A percentile compares a stretch with the other conserved stretches of the same genome.
Conservation (phyloP, 2,888 invertebrate species). For the Thelaira solivaga region DNA sequence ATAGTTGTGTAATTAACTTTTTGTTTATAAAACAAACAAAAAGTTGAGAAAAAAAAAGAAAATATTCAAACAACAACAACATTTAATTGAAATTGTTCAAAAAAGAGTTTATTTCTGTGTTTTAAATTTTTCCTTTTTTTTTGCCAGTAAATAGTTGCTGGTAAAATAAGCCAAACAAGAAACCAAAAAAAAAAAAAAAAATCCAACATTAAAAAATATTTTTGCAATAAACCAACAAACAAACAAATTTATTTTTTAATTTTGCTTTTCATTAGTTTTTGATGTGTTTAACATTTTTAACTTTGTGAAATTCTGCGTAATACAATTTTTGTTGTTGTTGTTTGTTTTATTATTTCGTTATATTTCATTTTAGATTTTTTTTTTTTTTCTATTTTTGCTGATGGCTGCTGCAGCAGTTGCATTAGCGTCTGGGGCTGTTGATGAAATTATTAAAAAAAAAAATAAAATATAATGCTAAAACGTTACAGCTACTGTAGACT, state of each 20-base stretch:
- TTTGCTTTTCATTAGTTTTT: slow-evolving; percentile 59
- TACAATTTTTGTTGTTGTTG: too few relatives aligned
- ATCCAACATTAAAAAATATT: neutral
- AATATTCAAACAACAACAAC: slow-evolving; percentile 61
- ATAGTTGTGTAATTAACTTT: slow-evolving; percentile 63
- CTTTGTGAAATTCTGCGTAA: slow-evolving; percentile 34
- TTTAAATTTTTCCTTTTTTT: neutral
- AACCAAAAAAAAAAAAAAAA: slow-evolving; percentile 8
- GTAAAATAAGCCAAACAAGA: slow-evolving; percentile 19
- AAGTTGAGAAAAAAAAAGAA: too few relatives aligned
- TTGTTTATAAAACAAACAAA: slow-evolving; percentile 57
- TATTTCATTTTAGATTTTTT: slow-evolving; percentile 25
- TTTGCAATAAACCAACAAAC: neutral
- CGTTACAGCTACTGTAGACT: slow-evolving; percentile 28
- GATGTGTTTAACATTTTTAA: slow-evolving; percentile 57
- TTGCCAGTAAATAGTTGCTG: slow-evolving; percentile 5
- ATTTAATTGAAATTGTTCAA: slow-evolving; percentile 58
- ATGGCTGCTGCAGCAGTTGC: neutral
- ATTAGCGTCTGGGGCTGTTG: slow-evolving; percentile 6
- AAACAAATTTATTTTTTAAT: slow-evolving; percentile 42
- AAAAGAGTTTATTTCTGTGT: slow-evolving; percentile 9
- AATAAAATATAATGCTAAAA: too few relatives aligned
- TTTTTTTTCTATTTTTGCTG: slow-evolving; percentile 5
- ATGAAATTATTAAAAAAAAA: too few relatives aligned
- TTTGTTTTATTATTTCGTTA: neutral